Evolutionary conservation across 2,888 invertebrate species (phyloP), one percentile per base, ranked within the genome.

Genomic region (Nomada lathburiana): DNA sequence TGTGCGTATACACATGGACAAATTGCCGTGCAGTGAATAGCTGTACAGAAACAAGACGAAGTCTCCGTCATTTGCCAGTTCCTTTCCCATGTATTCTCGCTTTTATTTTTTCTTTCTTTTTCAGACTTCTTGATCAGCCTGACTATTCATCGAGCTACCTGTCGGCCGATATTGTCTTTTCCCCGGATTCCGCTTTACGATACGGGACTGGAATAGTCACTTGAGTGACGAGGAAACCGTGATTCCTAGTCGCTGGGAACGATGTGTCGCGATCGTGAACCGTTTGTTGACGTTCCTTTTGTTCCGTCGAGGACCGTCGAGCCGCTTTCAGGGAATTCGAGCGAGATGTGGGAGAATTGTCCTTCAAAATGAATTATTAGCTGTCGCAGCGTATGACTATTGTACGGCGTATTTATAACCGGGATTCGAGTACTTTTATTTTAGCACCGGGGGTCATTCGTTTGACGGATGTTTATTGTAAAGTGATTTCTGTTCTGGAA

Each of bases 1-100:
- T 9, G 23, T 13, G 26, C 29, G 13, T 62, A n/a, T 65, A 29
- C 10, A 50, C 18, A 23, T 50, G 52, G 52, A 63, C 57, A 68
- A 69, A 77, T 79, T 44, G 55, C 57, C 50, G 53, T 47, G 16
- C 42, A 18, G 47, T 62, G 50, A 62, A 74, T 57, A 29, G 26
- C 16, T 42, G n/a, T 36, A 18, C 18, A 44, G 29, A n/a, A 74
- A 74, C 75, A 74, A 72, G 73, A 74, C 85, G 52, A 44, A 82
- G 55, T 71, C 68, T 57, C 57, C 75, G 69, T 63, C 70, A 71
- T 77, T 84, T 71, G 69, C 82, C 74, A 69, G 69, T 69, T 74
- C 47, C 76, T 74, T 63, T 47, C 36, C 55, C 62, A 7, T 68
- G 36, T 70, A 20, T 52, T 50, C 69, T 29, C 47, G 11, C 23